Conservation (phyloP, 2,797 vertebrate species). For the Hoplostethus atlanticus region DNA sequence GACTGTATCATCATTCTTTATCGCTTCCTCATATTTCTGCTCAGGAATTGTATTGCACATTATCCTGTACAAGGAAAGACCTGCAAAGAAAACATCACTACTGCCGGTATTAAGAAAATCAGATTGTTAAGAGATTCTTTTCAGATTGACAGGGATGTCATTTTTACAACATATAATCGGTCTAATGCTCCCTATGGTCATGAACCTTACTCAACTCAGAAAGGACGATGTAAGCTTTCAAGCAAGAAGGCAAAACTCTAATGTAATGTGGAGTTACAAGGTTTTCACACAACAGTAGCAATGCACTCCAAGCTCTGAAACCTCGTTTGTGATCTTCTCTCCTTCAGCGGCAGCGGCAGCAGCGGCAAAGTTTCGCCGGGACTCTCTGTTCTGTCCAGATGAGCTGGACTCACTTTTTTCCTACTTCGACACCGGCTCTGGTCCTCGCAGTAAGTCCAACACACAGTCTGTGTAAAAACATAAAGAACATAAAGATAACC, state of each 20-base stretch:
- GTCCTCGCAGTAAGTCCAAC: slow-evolving; percentile 93
- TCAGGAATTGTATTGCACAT: no score
- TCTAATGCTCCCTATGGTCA: no score
- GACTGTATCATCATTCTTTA: no score
- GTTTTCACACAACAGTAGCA: neutral
- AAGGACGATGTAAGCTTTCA: no score
- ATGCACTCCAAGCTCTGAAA: slow-evolving; percentile 6
- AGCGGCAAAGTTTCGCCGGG: slow-evolving; percentile 91
- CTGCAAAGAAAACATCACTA: neutral
- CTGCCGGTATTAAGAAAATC: no score
- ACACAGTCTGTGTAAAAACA: neutral
- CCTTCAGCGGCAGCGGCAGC: slow-evolving; percentile 76
- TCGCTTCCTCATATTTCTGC: no score
- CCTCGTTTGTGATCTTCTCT: slow-evolving; percentile 19
- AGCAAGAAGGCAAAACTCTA: no score
- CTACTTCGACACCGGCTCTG: slow-evolving; percentile 94
- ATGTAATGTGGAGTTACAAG: neutral
- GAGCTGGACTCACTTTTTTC: slow-evolving; percentile 98
- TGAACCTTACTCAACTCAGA: no score
- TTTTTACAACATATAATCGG: no score
- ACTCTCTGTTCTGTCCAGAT: slow-evolving; percentile 96
- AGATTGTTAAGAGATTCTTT: no score
- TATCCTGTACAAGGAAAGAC: neutral
- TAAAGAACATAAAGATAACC: no score
- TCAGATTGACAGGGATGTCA: no score